A percentile compares a stretch with the other conserved stretches of the same genome.
These are phyloP conservation scores for Tokudaia tokunoshimensis DNA, from an alignment of 2,797 vertebrate species.

Conservation along the genomic window DNA sequence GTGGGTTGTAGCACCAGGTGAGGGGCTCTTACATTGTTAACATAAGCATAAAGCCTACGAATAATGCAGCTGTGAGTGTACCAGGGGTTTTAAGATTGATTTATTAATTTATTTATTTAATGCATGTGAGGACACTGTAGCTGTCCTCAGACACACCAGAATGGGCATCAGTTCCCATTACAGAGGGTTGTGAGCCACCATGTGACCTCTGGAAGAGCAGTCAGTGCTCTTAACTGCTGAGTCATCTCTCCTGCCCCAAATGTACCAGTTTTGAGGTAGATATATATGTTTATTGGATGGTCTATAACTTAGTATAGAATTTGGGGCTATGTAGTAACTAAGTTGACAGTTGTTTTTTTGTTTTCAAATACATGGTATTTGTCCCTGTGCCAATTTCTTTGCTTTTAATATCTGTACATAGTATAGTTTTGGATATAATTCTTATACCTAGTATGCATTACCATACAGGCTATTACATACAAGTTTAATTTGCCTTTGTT, in stretches of 20 bases:
- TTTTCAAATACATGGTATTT: conserved; percentile 57
- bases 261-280: too few species aligned
- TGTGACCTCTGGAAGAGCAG: too few species aligned
- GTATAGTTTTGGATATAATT: conserved; percentile 53
- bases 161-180: too few species aligned
- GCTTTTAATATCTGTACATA: conserved; percentile 1
- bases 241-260: too few species aligned
- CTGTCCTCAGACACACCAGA: too few species aligned
- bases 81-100: too few species aligned
- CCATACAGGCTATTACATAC: not conserved
- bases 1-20: not conserved
- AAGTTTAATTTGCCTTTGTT: conserved; percentile 43
- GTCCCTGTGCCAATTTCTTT: not conserved
- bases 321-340: not conserved
- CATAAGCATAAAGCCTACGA: not conserved
- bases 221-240: too few species aligned
- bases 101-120: too few species aligned
- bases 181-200: too few species aligned
- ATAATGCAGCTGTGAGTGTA: not conserved
- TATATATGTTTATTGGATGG: too few species aligned
- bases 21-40: conserved; percentile 22
- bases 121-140: too few species aligned
- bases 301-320: not conserved
- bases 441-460: not conserved
- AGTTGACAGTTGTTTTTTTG: not conserved